Conservation (phyloP, 2,888 invertebrate genomes). For the Neoitamus cyanurus region DNA sequence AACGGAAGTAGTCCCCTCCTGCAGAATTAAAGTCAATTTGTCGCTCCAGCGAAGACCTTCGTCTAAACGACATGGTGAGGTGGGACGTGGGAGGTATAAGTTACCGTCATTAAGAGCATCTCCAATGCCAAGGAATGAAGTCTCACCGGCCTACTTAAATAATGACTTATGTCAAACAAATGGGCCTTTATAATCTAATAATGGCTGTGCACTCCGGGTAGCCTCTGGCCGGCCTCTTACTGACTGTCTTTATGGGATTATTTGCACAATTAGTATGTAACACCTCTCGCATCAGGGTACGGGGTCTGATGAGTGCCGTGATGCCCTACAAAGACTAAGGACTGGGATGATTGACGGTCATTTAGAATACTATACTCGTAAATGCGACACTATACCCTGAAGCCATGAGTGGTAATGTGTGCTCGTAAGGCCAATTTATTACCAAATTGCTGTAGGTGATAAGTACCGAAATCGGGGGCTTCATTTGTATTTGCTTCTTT, state of each 20-base stretch:
- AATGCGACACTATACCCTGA: background rate
- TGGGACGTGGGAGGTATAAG: background rate
- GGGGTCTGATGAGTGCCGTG: background rate
- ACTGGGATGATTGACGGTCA: background rate
- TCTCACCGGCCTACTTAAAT: background rate
- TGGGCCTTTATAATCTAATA: conserved; percentile 9
- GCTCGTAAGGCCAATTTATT: background rate
- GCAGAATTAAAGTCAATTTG: background rate
- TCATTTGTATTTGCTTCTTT: background rate
- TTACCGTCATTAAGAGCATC: background rate
- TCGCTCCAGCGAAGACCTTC: background rate
- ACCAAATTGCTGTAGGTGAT: background rate
- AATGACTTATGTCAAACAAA: conserved; percentile 8
- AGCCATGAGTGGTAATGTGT: background rate
- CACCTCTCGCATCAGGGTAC: background rate
- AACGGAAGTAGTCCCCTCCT: background rate
- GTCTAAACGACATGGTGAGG: background rate
- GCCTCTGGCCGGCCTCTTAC: background rate
- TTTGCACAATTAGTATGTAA: background rate
- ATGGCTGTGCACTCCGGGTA: background rate
- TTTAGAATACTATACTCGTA: background rate
- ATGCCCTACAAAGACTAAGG: background rate
- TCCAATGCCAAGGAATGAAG: background rate
- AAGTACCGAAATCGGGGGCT: background rate
- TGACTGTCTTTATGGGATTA: background rate